phyloP scores from a whole-genome alignment of 2,888 invertebrate genomes.

The Leistus spinibarbis region DNA sequence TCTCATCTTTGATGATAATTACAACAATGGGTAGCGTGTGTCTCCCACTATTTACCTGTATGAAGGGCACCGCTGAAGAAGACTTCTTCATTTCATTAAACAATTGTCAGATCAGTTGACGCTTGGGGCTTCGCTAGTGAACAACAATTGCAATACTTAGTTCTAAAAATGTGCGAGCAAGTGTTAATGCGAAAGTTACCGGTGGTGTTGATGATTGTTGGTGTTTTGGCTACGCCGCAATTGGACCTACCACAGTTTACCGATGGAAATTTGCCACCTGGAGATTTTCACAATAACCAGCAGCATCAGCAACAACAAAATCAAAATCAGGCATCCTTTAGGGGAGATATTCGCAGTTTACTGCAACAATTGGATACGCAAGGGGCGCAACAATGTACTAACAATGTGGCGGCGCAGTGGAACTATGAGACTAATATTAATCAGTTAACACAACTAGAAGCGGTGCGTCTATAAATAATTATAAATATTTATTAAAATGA shows the following conservation, averaged over 20 bases:
- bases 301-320: constrained; percentile 13
- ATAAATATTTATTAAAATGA: neutral
- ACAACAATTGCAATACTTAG: constrained; percentile 4
- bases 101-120: constrained; percentile 25
- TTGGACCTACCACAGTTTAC: constrained; percentile 59
- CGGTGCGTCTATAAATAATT: constrained; percentile 66
- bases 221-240: constrained; percentile 54
- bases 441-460: constrained; percentile 79
- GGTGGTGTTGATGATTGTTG: constrained; percentile 44
- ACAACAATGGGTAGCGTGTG: constrained; percentile 33
- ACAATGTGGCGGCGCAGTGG: constrained; percentile 89
- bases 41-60: constrained; percentile 46
- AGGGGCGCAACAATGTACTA: constrained; percentile 80
- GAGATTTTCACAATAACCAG: constrained; percentile 21
- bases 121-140: constrained; percentile 19
- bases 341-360: constrained; percentile 61
- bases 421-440: constrained; percentile 87
- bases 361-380: constrained; percentile 75
- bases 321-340: constrained; percentile 27
- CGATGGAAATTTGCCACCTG: neutral
- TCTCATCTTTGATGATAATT: neutral
- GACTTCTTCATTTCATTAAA: constrained; percentile 26
- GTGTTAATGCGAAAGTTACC: constrained; percentile 28
- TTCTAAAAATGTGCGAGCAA: constrained; percentile 25
- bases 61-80: constrained; percentile 36